These are phyloP conservation scores for Phoeniculus purpureus DNA, from an alignment of 2,797 vertebrate genomes.

Conservation along the genomic window DNA sequence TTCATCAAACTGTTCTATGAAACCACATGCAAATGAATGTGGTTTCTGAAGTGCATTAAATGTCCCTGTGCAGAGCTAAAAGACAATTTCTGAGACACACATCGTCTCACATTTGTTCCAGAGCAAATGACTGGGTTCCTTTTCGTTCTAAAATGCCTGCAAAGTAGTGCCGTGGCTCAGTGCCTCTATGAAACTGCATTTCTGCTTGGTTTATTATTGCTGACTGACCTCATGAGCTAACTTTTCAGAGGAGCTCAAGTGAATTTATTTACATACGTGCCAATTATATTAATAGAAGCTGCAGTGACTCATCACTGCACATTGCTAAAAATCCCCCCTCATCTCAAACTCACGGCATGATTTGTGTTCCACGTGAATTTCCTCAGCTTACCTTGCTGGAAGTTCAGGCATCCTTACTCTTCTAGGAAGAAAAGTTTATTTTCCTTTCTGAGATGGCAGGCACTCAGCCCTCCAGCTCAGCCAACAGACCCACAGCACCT, in stretches of 20 bases:
- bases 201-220: slow-evolving; percentile 14
- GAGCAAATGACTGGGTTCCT: not conserved
- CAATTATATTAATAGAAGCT: slow-evolving; percentile 71
- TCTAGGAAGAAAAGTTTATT: not conserved
- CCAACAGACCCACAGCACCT: not conserved
- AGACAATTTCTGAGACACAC: not conserved
- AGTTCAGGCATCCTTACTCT: not conserved
- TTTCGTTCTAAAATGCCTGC: slow-evolving; percentile 13
- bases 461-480: not conserved
- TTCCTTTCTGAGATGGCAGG: not conserved
- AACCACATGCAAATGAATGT: not conserved
- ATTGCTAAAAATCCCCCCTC: slow-evolving; percentile 41
- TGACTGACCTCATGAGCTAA: slow-evolving; percentile 65
- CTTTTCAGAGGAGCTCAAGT: slow-evolving; percentile 42
- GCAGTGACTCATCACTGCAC: slow-evolving; percentile 50
- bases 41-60: not conserved
- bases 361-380: slow-evolving; percentile 1
- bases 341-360: slow-evolving; percentile 12
- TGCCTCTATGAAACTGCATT: slow-evolving; percentile 36
- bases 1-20: not conserved
- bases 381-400: slow-evolving; percentile 34
- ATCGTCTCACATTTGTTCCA: not conserved
- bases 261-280: slow-evolving; percentile 62
- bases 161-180: not conserved
- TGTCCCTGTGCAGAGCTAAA: not conserved